Base-by-base conservation (phyloP, 30 jellyfish, hydroid and myxozoan genomes). In the Hydractinia echinata region DNA sequence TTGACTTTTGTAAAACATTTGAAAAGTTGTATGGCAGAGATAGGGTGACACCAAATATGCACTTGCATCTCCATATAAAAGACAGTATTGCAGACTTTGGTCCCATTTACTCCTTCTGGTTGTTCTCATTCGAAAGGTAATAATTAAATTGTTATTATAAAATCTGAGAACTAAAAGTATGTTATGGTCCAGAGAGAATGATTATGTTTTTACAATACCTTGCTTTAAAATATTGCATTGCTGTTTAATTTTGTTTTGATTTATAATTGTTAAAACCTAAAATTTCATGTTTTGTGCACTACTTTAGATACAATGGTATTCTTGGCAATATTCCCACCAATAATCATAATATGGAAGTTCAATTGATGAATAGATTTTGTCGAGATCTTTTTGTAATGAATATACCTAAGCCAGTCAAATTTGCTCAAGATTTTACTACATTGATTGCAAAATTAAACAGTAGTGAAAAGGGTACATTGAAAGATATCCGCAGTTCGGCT, bases 291-390 rank as follows among this genome's bases (percentile, higher is more conserved):
- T 67, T 67, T 48, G 21, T 13, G n/a, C 21, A 13, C 20, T 13
- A 11, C 21, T 21, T 13, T 48, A 67, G 78, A 48, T 67, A 67
- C 50, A 67, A 67, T 67, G 78, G 4, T 11, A 13, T 67, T 10
- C 50, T 67, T 15, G 78, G 78, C n/a, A 67, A 67, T 67, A 21
- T 21, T 10, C 50, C 78, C n/a, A 67, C 78, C 20, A 67, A 67
- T 20, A 67, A 67, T 13, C 78, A 21, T 20, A 21, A 67, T 13
- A 3, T 67, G 11, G 78, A 67, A 67, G 14, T 21, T 67, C 78
- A 67, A 48, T 0, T 67, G 4, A 67, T 67, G 78, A 67, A 21
- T 13, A 15, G 78, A 21, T 67, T 67, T 67, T 21, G 2, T 20
- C 78, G 78, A 13, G 78, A 67, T 67, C 14, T 15, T 13, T 13